phyloP scores from a whole-genome alignment of 2,888 invertebrate genomes.

The Linyphia triangularis region DNA sequence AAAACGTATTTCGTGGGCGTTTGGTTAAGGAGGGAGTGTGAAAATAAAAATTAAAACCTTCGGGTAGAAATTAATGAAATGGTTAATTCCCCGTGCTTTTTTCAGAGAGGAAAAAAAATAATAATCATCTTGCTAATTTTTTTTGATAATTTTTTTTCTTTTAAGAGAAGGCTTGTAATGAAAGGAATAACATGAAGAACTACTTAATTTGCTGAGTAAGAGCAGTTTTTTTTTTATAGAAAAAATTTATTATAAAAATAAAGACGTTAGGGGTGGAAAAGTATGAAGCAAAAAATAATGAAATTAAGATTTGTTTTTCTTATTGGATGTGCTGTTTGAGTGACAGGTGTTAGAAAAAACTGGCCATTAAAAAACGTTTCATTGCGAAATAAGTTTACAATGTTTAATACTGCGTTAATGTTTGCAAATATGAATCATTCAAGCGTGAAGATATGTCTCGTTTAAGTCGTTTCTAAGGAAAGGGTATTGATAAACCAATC shows the following conservation, averaged over 20 bases:
- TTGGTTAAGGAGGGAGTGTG: constrained; percentile 40
- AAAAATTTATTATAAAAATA: neutral
- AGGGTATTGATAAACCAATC: too few species aligned
- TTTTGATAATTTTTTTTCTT: constrained; percentile 16
- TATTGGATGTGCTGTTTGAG: constrained; percentile 28
- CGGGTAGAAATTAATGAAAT: constrained; percentile 70
- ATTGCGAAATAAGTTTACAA: neutral
- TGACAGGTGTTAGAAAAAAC: constrained; percentile 4
- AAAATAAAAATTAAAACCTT: constrained; percentile 62
- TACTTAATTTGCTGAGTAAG: constrained; percentile 52
- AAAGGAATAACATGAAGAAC: constrained; percentile 47
- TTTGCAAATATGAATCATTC: too few species aligned
- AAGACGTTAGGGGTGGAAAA: constrained; percentile 1
- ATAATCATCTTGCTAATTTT: constrained; percentile 37
- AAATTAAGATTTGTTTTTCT: constrained; percentile 62
- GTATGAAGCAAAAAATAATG: constrained; percentile 39
- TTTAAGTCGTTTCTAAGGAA: too few species aligned
- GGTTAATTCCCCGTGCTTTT: constrained; percentile 63
- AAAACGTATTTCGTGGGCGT: constrained; percentile 42
- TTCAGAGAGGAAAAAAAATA: constrained; percentile 25
- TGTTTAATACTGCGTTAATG: too few species aligned
- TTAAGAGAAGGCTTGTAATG: constrained; percentile 13
- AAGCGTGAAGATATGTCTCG: too few species aligned
- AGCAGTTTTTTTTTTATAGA: constrained; percentile 8
- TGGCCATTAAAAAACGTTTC: neutral